Conservation (phyloP, 2,888 invertebrate genomes). For the Protonemura montana region DNA sequence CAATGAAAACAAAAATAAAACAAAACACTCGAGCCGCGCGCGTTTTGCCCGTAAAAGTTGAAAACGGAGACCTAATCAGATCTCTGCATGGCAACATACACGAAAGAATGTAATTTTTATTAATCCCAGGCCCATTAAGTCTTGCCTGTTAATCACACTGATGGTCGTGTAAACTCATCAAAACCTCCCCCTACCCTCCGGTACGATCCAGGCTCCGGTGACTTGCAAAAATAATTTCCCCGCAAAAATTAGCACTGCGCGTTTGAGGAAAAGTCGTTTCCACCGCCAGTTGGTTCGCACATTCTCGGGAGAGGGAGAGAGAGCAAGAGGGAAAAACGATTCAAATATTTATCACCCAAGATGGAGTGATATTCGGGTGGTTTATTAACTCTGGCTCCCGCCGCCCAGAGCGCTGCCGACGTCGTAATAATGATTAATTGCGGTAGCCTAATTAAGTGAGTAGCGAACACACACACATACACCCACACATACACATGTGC, state of each 20-base stretch:
- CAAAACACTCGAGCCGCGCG: not conserved
- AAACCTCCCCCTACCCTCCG: not conserved
- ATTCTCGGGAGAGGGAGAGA: not conserved
- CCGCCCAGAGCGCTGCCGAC: not conserved
- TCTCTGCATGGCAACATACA: not conserved
- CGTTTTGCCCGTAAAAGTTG: not conserved
- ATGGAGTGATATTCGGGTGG: conserved; percentile 12
- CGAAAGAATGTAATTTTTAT: not conserved
- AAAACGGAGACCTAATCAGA: not conserved
- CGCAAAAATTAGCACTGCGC: not conserved
- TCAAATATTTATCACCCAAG: conserved; percentile 12
- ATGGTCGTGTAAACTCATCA: conserved; percentile 7
- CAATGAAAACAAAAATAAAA: not conserved
- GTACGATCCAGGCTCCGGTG: not conserved
- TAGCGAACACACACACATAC: not conserved
- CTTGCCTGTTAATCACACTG: not conserved
- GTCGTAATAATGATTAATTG: conserved; percentile 12
- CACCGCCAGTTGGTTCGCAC: not conserved
- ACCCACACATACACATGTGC: no score
- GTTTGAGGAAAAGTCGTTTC: not conserved
- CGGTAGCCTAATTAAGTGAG: not conserved
- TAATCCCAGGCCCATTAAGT: not conserved
- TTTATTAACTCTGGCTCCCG: not conserved
- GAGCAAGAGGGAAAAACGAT: not conserved
- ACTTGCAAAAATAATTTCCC: not conserved